Evolutionary conservation across 2,113 vertebrate species (phyloP), one percentile per base, ranked within the genome.

Genomic region (Forbesichthys papilliferus): DNA sequence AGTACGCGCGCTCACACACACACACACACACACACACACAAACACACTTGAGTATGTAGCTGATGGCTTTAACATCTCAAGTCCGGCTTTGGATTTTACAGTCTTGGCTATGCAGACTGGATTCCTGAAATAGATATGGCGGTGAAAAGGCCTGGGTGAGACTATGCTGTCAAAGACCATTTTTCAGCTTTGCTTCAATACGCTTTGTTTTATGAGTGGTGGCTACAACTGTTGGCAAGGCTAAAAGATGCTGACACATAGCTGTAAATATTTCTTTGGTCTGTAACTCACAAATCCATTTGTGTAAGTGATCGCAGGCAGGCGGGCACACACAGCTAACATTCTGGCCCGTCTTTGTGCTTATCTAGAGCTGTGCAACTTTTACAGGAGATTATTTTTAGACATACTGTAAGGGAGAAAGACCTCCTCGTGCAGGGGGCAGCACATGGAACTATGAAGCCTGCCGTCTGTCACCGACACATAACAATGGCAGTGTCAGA

Each of bases 21-120:
- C 7, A 66, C 34, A 47, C 52, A 48, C 69, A 57, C 61, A 47
- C 52, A 27, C 64, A 61, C 47, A 48, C 68, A 27, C 67, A 47
- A 53, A 48, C 61, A 47, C 66, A 54, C 73, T 69, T 13, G 14
- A 54, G 71, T 16, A 27, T 46, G 52, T 42, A 46, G 68, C 81
- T 91, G 86, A 92, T 91, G 79, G 81, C 71, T 91, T 92, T 86
- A 88, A 87, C 90, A 92, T 89, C 75, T 87, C 81, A 80, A 51
- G 61, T 83, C 75, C 74, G 75, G 84, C 84, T 87, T 82, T 81
- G 58, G 61, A n/a, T 82, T 77, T 82, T 80, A 72, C 71, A 71
- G 84, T 63, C 82, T 71, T 77, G 81, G 80, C 77, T 76, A 61
- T 74, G 54, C 64, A 59, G 4, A 67, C 64, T 60, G 80, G 75